A percentile compares a stretch with the other conserved stretches of the same genome.
Evolutionary conservation across 2,113 vertebrate genomes (phyloP).

Genomic region (Tragelaphus strepsiceros): DNA sequence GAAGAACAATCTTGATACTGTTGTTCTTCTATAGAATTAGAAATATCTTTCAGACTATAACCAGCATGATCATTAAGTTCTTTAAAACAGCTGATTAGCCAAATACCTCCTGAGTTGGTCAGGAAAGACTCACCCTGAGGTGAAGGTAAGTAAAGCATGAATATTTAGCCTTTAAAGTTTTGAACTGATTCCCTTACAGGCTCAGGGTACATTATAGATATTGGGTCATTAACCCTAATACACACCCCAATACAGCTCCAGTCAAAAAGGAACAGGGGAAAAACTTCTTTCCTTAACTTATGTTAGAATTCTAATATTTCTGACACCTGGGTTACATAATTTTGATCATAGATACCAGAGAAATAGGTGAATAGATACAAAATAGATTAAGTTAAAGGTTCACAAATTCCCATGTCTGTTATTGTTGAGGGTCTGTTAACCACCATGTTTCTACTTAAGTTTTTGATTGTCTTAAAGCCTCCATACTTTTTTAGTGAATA

Average conservation of each 20-base stretch:
- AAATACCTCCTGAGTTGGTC: neutral
- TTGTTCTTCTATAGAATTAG: neutral
- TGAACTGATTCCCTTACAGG: neutral
- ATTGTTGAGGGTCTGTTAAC: slow-evolving; percentile 47
- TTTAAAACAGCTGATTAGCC: neutral
- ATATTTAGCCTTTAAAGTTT: neutral
- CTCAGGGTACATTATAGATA: neutral
- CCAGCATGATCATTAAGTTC: neutral
- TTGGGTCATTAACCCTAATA: slow-evolving; percentile 9
- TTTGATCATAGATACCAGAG: slow-evolving; percentile 4
- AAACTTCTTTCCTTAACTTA: slow-evolving; percentile 28
- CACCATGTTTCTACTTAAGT: slow-evolving; percentile 45
- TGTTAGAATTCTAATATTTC: slow-evolving; percentile 44
- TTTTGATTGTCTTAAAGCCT: slow-evolving; percentile 64
- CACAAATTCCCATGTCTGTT: slow-evolving; percentile 50
- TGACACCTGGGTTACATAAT: neutral
- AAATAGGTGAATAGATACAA: slow-evolving; percentile 32
- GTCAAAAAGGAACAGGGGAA: neutral
- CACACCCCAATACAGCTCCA: neutral
- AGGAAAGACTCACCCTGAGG: neutral
- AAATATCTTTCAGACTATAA: neutral
- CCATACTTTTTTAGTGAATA: slow-evolving; percentile 46
- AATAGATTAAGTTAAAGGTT: slow-evolving; percentile 48
- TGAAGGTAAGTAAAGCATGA: neutral
- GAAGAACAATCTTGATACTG: neutral